phyloP scores from a whole-genome alignment of 2,113 vertebrate genomes.

The Chaetura pelagica region DNA sequence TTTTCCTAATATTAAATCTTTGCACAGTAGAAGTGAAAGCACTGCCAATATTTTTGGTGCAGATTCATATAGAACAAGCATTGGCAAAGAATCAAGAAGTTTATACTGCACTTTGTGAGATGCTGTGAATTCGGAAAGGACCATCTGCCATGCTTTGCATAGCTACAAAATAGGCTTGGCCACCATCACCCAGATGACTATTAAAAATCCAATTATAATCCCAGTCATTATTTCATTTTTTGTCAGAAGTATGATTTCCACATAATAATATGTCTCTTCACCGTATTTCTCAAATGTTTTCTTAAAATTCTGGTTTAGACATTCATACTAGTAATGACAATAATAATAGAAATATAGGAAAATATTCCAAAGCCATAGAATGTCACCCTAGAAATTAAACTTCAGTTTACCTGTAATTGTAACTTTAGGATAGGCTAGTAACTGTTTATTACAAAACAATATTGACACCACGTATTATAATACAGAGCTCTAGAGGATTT shows the following conservation, averaged over 20 bases:
- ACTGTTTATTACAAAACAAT: background rate
- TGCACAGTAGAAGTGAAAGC: background rate
- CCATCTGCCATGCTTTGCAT: background rate
- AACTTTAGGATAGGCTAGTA: background rate
- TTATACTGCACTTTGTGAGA: background rate
- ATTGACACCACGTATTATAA: background rate
- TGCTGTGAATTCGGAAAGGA: background rate
- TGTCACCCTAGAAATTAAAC: background rate
- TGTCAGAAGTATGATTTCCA: background rate
- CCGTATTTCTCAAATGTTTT: background rate
- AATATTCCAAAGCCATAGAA: background rate
- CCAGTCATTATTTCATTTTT: background rate
- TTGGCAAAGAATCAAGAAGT: conserved; percentile 15
- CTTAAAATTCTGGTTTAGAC: background rate
- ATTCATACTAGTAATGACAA: background rate
- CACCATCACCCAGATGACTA: background rate
- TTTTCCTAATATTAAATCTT: conserved; percentile 15
- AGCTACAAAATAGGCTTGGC: background rate
- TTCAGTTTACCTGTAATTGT: background rate
- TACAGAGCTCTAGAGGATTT: background rate
- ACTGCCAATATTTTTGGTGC: background rate
- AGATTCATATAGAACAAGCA: background rate
- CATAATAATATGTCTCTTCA: background rate
- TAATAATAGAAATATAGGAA: background rate
- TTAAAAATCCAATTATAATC: background rate